phyloP scores from a whole-genome alignment of 2,113 vertebrate species.

The Entosphenus tridentatus region DNA sequence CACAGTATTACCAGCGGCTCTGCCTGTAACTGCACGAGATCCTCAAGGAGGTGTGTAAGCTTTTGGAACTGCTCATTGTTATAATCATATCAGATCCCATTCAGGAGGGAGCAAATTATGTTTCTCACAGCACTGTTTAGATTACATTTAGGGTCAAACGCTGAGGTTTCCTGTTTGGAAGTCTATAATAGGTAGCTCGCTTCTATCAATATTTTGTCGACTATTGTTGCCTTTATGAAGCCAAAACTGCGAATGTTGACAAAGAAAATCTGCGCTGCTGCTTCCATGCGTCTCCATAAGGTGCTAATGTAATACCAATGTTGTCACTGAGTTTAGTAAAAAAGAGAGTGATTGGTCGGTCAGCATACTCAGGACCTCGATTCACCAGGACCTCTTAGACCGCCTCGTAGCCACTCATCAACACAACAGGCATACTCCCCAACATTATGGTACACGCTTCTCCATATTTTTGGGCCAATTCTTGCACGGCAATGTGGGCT shows the following conservation, averaged over 20 bases:
- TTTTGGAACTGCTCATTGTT: no score
- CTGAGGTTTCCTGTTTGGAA: no score
- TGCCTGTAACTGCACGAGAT: no score
- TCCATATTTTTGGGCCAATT: no score
- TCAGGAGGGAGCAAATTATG: no score
- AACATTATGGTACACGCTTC: neutral
- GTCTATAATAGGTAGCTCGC: neutral
- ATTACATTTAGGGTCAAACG: no score
- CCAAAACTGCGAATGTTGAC: conserved; percentile 26
- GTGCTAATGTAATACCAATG: conserved; percentile 11
- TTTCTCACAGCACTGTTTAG: no score
- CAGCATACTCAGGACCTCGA: conserved; percentile 9
- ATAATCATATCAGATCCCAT: no score
- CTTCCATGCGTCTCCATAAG: neutral
- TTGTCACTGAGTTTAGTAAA: neutral
- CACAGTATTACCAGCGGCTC: no score
- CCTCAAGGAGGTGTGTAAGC: no score
- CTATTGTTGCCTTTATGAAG: conserved; percentile 18
- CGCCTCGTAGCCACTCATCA: conserved; percentile 9
- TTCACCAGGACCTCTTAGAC: conserved; percentile 12
- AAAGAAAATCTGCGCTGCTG: conserved; percentile 19
- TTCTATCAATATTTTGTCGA: neutral
- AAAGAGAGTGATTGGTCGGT: conserved; percentile 7
- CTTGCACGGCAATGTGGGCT: no score
- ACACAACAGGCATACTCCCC: conserved; percentile 2